Evolutionary conservation across 2,797 vertebrate genomes (phyloP).

Genomic region (Acropternis orthonyx): DNA sequence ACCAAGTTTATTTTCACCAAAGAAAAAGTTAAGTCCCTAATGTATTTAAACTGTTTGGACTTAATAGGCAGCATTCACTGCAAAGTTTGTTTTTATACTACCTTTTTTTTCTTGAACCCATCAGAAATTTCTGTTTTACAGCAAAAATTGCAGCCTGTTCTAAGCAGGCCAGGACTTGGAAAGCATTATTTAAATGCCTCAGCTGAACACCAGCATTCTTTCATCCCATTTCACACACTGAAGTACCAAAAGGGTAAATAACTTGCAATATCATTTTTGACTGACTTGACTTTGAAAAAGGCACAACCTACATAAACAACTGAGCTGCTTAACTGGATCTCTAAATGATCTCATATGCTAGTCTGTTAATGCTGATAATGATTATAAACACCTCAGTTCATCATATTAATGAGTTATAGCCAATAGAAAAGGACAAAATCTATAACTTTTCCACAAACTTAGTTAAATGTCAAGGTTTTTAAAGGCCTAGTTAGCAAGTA

Average conservation of each 20-base stretch:
- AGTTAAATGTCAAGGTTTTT: conserved; percentile 96
- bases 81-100: conserved; percentile 52
- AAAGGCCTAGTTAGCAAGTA: conserved; percentile 99
- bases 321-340: conserved; percentile 59
- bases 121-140: conserved; percentile 63
- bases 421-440: conserved; percentile 82
- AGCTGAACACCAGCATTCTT: conserved; percentile 72
- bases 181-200: conserved; percentile 77
- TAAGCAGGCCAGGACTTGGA: conserved; percentile 57
- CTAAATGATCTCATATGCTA: conserved; percentile 39
- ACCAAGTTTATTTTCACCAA: conserved; percentile 26
- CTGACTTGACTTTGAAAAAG: conserved; percentile 79
- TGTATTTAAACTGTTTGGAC: conserved; percentile 15
- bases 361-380: conserved; percentile 62
- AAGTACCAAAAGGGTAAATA: conserved; percentile 81
- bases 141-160: conserved; percentile 28
- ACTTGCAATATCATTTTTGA: conserved; percentile 79
- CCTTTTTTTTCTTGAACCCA: conserved; percentile 48
- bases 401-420: conserved; percentile 78
- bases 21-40: not conserved
- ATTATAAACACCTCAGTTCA: conserved; percentile 74
- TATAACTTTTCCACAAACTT: conserved; percentile 88
- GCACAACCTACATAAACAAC: conserved; percentile 70
- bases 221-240: conserved; percentile 70
- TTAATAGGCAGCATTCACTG: conserved; percentile 32